phyloP scores from a whole-genome alignment of 2,888 invertebrate genomes.

The Andrena camellia region DNA sequence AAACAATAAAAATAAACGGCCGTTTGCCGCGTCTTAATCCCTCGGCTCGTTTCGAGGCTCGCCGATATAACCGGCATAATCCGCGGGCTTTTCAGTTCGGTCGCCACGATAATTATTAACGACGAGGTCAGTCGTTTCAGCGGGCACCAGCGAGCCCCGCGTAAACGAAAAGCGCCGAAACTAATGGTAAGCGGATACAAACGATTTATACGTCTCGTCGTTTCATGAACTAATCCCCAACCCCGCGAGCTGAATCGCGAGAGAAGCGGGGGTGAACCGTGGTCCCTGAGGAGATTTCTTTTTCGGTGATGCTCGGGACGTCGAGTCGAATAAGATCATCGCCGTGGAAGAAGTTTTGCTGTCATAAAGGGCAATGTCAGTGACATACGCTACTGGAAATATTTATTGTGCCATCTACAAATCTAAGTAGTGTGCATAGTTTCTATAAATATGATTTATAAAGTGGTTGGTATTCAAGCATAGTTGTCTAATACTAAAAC shows the following conservation, averaged over 20 bases:
- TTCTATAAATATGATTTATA: no score
- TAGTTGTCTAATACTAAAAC: no score
- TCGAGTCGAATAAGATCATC: no score
- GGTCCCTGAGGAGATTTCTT: neutral
- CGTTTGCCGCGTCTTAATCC: slow-evolving; percentile 60
- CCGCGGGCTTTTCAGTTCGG: slow-evolving; percentile 60
- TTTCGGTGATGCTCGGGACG: neutral
- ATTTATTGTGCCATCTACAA: no score
- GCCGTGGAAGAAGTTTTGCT: no score
- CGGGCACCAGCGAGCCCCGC: slow-evolving; percentile 3
- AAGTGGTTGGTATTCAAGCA: no score
- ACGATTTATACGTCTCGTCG: slow-evolving; percentile 61
- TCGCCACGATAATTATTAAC: slow-evolving; percentile 71
- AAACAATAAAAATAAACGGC: slow-evolving; percentile 50
- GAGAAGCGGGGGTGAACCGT: slow-evolving; percentile 2
- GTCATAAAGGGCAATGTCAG: no score
- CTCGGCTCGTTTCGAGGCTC: slow-evolving; percentile 52
- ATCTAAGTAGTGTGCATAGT: no score
- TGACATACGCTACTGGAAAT: no score
- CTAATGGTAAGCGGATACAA: slow-evolving; percentile 66
- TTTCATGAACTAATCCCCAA: slow-evolving; percentile 41
- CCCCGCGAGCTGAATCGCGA: slow-evolving; percentile 3
- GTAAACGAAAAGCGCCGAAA: slow-evolving; percentile 57
- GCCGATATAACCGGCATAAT: slow-evolving; percentile 56
- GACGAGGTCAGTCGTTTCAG: slow-evolving; percentile 45